Conservation (phyloP, 2,888 invertebrate species). For the Camptogramma bilineatum region DNA sequence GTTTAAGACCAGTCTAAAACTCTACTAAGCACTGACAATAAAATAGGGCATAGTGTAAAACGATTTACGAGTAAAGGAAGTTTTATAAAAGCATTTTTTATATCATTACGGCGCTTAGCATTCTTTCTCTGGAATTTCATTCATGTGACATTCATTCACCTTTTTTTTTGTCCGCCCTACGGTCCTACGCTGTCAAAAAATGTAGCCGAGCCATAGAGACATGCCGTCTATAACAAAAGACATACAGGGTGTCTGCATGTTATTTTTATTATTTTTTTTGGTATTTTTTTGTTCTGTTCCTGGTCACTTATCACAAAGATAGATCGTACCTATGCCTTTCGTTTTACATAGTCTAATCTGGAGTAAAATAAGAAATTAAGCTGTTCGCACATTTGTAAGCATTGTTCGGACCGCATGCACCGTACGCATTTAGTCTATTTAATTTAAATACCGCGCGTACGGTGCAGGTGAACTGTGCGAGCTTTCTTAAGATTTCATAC, state of each 20-base stretch:
- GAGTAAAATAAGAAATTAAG: too few relatives aligned
- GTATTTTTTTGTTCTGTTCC: background rate
- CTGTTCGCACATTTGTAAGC: too few relatives aligned
- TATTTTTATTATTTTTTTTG: background rate
- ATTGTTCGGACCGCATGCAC: too few relatives aligned
- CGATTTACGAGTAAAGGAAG: conserved; percentile 66
- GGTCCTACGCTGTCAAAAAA: conserved; percentile 64
- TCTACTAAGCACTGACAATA: conserved; percentile 16
- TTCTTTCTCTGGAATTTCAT: conserved; percentile 74
- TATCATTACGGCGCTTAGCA: conserved; percentile 70
- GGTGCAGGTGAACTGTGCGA: too few relatives aligned
- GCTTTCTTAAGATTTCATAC: too few relatives aligned
- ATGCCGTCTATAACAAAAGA: conserved; percentile 69
- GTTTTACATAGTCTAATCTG: too few relatives aligned
- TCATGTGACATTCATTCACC: conserved; percentile 70
- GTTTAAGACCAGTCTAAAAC: conserved; percentile 8
- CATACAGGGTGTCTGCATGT: conserved; percentile 60
- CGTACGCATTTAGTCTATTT: too few relatives aligned
- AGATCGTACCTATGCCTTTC: too few relatives aligned
- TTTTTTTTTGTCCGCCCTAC: conserved; percentile 62
- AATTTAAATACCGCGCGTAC: too few relatives aligned
- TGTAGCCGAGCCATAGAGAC: conserved; percentile 68
- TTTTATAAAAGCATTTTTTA: conserved; percentile 64
- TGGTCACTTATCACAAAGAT: too few relatives aligned
- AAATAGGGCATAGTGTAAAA: conserved; percentile 42